phyloP scores from a whole-genome alignment of 2,113 vertebrate genomes.

The Plotosus lineatus region DNA sequence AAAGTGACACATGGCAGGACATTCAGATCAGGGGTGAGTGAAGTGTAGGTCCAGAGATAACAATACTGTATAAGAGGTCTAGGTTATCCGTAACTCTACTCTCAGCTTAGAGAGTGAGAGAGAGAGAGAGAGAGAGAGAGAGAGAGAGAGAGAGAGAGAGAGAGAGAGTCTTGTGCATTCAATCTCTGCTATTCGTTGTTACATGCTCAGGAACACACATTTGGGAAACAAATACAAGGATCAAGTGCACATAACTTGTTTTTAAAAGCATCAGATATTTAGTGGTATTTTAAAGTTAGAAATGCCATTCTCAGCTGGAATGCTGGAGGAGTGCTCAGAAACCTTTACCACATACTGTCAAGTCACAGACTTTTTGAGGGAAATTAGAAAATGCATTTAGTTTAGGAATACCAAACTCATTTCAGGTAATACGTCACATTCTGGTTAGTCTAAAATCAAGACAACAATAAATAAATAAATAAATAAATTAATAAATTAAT shows the following conservation, averaged over 20 bases:
- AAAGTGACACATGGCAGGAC: constrained; percentile 75
- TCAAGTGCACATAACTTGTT: neutral
- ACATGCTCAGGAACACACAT: neutral
- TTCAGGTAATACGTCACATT: neutral
- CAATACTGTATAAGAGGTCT: constrained; percentile 68
- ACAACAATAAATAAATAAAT: too few species aligned
- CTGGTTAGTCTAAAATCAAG: neutral
- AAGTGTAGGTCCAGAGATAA: constrained; percentile 64
- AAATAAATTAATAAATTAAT: too few species aligned
- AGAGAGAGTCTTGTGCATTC: neutral
- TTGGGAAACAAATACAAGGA: neutral
- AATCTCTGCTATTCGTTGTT: neutral
- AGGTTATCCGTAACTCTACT: constrained; percentile 9
- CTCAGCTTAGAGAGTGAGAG: neutral
- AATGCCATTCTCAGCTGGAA: constrained; percentile 13
- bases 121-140: neutral
- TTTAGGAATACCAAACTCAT: neutral
- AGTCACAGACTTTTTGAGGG: neutral
- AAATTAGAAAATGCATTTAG: neutral
- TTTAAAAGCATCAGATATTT: neutral
- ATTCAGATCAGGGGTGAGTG: constrained; percentile 72
- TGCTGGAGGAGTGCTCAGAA: neutral
- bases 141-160: neutral
- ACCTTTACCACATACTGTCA: neutral
- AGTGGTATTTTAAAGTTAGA: neutral